phyloP scores from a whole-genome alignment of 2,113 vertebrate species.

The Ptilonorhynchus violaceus region DNA sequence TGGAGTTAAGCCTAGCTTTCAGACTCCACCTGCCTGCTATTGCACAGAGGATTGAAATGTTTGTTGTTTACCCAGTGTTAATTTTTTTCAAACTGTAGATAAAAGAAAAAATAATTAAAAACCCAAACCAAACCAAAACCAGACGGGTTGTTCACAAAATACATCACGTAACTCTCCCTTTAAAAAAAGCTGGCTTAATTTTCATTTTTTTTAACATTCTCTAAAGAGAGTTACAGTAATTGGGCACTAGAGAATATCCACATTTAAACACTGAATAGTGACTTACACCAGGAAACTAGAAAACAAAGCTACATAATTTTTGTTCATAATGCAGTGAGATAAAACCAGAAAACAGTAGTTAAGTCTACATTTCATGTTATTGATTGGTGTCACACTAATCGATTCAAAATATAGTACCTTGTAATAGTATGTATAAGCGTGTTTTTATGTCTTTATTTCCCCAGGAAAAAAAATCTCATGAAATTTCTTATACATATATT shows the following conservation, averaged over 20 bases:
- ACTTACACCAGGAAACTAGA: background rate
- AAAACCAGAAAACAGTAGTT: background rate
- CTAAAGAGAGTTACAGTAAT: background rate
- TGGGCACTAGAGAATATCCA: background rate
- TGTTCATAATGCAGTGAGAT: background rate
- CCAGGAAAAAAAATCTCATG: background rate
- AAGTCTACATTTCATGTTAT: background rate
- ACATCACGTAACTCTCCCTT: background rate
- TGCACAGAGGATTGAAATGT: background rate
- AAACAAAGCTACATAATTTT: background rate
- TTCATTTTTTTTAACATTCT: background rate
- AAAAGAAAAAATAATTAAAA: background rate
- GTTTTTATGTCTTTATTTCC: background rate
- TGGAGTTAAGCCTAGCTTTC: background rate
- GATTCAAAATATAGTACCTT: background rate
- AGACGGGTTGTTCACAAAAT: background rate
- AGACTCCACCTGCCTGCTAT: background rate
- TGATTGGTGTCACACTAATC: background rate
- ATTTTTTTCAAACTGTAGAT: background rate
- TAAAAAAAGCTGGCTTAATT: background rate
- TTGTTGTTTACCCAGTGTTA: background rate
- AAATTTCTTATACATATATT: conserved; percentile 1
- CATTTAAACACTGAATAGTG: background rate
- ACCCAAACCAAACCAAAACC: background rate
- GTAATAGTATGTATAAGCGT: background rate